Conservation (phyloP, 2,797 vertebrate species). For the Dicrostonyx torquatus region DNA sequence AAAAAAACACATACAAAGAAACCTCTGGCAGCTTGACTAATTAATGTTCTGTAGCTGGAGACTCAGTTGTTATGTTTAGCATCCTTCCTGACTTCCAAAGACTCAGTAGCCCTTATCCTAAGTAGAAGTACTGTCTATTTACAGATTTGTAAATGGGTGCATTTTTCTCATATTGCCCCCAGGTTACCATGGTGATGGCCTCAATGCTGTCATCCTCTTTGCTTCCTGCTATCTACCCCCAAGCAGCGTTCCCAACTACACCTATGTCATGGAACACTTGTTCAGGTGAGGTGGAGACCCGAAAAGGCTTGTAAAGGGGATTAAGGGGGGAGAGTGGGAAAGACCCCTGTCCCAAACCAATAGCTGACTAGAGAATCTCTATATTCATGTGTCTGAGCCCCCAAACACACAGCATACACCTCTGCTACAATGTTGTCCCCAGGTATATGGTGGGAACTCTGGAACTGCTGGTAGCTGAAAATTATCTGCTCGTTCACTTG, state of each 20-base stretch:
- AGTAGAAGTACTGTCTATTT: not conserved
- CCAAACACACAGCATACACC: not conserved
- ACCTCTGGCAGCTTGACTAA: not conserved
- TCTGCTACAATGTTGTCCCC: not conserved
- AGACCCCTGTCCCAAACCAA: not conserved
- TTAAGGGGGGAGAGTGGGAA: not conserved
- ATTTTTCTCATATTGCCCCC: not conserved
- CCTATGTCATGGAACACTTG: slow-evolving; percentile 92
- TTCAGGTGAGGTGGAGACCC: slow-evolving; percentile 86
- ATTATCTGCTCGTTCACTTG: slow-evolving; percentile 90
- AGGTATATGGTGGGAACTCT: slow-evolving; percentile 92
- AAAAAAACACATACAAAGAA: not conserved
- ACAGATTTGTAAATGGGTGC: not conserved
- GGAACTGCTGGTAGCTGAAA: slow-evolving; percentile 91
- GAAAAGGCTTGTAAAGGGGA: not conserved
- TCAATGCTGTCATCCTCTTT: slow-evolving; percentile 90
- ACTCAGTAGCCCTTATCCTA: not conserved
- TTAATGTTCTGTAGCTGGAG: not conserved
- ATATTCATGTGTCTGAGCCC: not conserved
- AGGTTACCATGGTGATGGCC: slow-evolving; percentile 91
- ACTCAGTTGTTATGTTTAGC: not conserved
- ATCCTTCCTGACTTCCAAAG: not conserved
- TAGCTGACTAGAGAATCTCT: not conserved
- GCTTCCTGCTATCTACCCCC: slow-evolving; percentile 91
- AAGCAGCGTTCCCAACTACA: slow-evolving; percentile 88